Evolutionary conservation across 1,140 invertebrate species (phyloP).

Genomic region (Nephotettix cincticeps): DNA sequence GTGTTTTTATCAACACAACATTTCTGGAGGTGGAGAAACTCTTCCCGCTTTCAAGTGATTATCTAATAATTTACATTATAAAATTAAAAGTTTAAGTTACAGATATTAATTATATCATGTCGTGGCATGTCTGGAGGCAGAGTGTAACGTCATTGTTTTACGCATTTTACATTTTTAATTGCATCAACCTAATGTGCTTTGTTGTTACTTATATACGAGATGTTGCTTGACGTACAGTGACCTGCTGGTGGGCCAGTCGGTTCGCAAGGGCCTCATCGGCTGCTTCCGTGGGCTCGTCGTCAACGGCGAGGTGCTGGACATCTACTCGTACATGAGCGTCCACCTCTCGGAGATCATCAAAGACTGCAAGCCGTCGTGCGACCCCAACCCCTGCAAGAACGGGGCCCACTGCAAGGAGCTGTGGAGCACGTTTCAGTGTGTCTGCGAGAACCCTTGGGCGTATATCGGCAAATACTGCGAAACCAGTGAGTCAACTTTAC

Average conservation of each 20-base stretch:
- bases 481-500: conserved; percentile 66
- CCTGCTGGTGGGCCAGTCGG: conserved; percentile 70
- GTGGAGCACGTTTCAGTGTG: conserved; percentile 90
- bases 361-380: conserved; percentile 91
- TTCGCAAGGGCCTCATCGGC: conserved; percentile 85
- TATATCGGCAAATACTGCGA: conserved; percentile 87
- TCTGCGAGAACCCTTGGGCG: conserved; percentile 87
- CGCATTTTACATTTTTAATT: no score
- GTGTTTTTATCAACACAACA: no score
- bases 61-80: no score
- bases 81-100: no score
- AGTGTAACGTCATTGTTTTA: no score
- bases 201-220: no score
- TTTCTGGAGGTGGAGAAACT: no score
- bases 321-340: conserved; percentile 92
- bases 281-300: conserved; percentile 91
- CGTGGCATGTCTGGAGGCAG: no score
- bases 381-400: conserved; percentile 91
- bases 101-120: no score
- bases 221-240: no score
- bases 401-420: conserved; percentile 86
- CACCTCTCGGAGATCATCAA: conserved; percentile 87
- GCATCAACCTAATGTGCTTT: no score
- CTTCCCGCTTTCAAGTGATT: no score
- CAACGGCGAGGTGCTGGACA: conserved; percentile 86